Conservation (phyloP, 2,113 vertebrate genomes). For the Myocastor coypus region DNA sequence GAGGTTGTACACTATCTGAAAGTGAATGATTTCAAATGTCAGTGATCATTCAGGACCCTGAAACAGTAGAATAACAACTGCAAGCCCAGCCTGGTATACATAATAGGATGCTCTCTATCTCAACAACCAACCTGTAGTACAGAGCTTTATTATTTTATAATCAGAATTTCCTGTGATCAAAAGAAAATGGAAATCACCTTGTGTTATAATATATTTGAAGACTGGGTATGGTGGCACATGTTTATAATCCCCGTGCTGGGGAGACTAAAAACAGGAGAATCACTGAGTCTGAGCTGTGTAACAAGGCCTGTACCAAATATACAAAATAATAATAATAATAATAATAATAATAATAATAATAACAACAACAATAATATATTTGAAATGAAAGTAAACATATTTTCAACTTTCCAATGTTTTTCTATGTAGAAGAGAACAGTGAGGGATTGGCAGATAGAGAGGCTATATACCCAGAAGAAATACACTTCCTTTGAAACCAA, state of each 20-base stretch:
- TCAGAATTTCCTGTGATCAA: background rate
- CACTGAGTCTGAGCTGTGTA: no score
- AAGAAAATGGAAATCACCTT: constrained; percentile 35
- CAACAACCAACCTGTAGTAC: background rate
- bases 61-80: background rate
- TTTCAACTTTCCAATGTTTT: constrained; percentile 12
- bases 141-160: background rate
- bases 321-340: no score
- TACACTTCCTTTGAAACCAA: background rate
- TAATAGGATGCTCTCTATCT: background rate
- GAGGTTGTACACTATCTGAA: background rate
- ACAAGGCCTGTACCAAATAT: no score
- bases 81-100: background rate
- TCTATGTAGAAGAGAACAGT: background rate
- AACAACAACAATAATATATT: background rate
- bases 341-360: no score
- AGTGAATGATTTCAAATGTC: background rate
- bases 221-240: no score
- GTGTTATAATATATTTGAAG: background rate
- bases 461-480: background rate
- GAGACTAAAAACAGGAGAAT: no score
- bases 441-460: background rate
- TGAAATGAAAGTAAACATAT: constrained; percentile 45
- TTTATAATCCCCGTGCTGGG: no score
- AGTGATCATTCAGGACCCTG: background rate